Conservation (phyloP, 2,113 vertebrate genomes). For the Hemicordylus capensis region DNA sequence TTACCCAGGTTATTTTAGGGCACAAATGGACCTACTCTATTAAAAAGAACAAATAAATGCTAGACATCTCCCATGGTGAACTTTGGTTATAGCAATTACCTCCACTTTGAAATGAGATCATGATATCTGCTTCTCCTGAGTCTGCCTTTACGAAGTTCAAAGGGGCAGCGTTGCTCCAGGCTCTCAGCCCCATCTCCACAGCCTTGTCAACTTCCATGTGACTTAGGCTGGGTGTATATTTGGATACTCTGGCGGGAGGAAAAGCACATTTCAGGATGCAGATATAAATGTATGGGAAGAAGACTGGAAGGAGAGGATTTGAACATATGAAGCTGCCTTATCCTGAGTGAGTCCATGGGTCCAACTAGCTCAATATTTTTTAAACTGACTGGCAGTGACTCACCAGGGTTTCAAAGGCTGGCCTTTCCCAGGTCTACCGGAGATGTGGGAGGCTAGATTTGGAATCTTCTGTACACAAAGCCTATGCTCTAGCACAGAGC, state of each 20-base stretch:
- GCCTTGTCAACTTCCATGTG: constrained; percentile 63
- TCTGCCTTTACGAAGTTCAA: constrained; percentile 63
- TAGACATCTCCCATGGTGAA: not conserved
- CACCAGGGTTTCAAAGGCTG: no score
- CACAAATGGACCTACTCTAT: not conserved
- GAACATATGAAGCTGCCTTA: not conserved
- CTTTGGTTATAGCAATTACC: constrained; percentile 42
- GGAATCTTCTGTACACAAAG: no score
- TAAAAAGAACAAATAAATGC: not conserved
- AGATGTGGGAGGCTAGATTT: no score
- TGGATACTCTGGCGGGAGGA: constrained; percentile 58
- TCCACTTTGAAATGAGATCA: constrained; percentile 74
- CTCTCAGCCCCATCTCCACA: constrained; percentile 64
- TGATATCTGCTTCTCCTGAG: constrained; percentile 70
- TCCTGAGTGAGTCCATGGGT: no score
- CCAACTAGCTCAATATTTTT: no score
- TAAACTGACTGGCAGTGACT: no score
- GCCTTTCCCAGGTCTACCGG: no score
- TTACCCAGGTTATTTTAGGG: not conserved
- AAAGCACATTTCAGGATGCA: not conserved
- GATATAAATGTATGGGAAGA: not conserved
- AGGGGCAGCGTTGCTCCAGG: constrained; percentile 66
- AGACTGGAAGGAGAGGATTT: not conserved
- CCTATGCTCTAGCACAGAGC: no score
- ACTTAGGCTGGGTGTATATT: constrained; percentile 66